phyloP scores from a whole-genome alignment of 2,888 invertebrate species.

The Aricia artaxerxes region DNA sequence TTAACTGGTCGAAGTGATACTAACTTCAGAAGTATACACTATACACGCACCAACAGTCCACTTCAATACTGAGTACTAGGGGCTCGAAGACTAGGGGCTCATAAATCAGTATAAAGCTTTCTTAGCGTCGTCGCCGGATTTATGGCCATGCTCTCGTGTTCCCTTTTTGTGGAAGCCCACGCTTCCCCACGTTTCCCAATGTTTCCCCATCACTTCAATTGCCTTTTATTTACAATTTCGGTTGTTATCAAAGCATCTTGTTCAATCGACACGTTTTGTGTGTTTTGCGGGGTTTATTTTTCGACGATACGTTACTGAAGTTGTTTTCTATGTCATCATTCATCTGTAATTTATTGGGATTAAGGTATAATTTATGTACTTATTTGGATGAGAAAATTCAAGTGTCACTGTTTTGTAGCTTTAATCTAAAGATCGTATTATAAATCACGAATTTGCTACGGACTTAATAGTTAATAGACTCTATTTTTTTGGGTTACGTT shows the following conservation, averaged over 20 bases:
- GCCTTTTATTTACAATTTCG: slow-evolving; percentile 36
- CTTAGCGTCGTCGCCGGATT: slow-evolving; percentile 62
- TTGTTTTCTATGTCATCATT: background rate
- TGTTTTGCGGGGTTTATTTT: background rate
- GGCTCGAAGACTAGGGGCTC: slow-evolving; percentile 48
- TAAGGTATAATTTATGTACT: background rate
- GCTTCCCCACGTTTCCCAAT: slow-evolving; percentile 46
- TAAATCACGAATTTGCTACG: background rate
- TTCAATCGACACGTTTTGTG: slow-evolving; percentile 11
- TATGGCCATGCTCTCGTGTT: slow-evolving; percentile 58
- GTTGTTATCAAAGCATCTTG: slow-evolving; percentile 24
- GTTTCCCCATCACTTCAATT: slow-evolving; percentile 42
- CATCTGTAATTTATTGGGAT: background rate
- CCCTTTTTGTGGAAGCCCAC: slow-evolving; percentile 43
- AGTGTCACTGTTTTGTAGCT: background rate
- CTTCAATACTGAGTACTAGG: slow-evolving; percentile 34
- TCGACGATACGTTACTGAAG: background rate
- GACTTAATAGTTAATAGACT: background rate
- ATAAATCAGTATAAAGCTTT: slow-evolving; percentile 74
- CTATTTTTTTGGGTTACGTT: background rate
- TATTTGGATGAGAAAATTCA: too few relatives aligned
- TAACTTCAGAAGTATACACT: background rate
- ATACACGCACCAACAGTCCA: slow-evolving; percentile 20
- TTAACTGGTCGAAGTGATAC: background rate
- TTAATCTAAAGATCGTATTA: background rate